Evolutionary conservation across 2,797 vertebrate species (phyloP).

Genomic region (Hydrophis major): DNA sequence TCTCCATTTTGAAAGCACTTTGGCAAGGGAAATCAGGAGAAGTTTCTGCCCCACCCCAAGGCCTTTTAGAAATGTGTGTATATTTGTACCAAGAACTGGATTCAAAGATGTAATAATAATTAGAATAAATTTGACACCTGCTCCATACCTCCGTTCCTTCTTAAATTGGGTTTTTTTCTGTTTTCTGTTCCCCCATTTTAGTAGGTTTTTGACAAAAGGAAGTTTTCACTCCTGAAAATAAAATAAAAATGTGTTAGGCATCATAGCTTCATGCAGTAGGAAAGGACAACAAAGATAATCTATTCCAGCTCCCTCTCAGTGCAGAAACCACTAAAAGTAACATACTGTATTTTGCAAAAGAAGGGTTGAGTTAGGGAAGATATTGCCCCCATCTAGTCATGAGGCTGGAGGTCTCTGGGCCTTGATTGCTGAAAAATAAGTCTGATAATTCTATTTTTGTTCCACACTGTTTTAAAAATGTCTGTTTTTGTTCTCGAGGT

Average conservation of each 20-base stretch:
- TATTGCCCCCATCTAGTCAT: neutral
- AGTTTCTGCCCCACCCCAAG: too few relatives aligned
- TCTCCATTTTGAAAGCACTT: neutral
- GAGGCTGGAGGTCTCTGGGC: neutral
- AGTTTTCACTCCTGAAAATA: neutral
- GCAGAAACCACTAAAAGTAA: neutral
- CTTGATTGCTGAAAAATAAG: neutral
- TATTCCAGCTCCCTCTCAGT: neutral
- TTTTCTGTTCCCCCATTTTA: neutral
- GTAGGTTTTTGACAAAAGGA: neutral
- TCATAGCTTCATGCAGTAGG: neutral
- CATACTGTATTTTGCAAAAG: neutral
- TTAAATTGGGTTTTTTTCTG: neutral
- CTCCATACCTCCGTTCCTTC: neutral
- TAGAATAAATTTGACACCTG: slow-evolving; percentile 11
- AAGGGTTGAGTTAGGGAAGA: neutral
- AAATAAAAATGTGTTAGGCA: neutral
- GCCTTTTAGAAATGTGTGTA: neutral
- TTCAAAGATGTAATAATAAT: slow-evolving; percentile 19
- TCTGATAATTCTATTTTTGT: neutral
- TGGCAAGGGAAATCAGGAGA: neutral
- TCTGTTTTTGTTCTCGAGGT: neutral
- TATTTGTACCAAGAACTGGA: slow-evolving; percentile 35
- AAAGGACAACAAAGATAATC: neutral
- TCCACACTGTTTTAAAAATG: neutral